Evolutionary conservation across 2,797 vertebrate genomes (phyloP).

Genomic region (Aplochiton taeniatus): DNA sequence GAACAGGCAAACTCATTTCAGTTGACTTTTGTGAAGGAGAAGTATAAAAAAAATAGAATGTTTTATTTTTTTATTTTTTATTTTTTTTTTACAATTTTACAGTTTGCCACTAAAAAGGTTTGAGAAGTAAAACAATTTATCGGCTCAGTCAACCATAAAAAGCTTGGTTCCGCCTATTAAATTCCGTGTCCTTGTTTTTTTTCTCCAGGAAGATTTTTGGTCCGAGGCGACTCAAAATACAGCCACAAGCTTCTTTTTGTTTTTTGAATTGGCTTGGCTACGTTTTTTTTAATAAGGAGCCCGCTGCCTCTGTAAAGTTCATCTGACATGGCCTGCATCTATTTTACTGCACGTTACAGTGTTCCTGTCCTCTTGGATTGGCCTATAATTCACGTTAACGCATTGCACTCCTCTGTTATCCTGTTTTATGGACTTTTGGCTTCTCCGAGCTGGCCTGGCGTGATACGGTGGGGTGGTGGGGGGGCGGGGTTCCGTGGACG

Average conservation of each 20-base stretch:
- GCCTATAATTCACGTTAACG: too few relatives aligned
- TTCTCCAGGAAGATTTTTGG: conserved; percentile 2
- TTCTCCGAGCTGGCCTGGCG: too few relatives aligned
- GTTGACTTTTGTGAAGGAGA: conserved; percentile 28
- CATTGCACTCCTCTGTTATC: too few relatives aligned
- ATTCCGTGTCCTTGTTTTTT: conserved; percentile 29
- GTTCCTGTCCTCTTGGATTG: too few relatives aligned
- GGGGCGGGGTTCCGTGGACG: too few relatives aligned
- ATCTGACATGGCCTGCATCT: too few relatives aligned
- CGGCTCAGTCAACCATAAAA: conserved; percentile 29
- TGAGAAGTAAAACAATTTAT: conserved; percentile 36
- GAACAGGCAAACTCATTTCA: conserved; percentile 13
- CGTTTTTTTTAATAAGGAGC: too few relatives aligned
- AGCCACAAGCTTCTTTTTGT: conserved; percentile 46
- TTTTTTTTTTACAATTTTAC: too few relatives aligned
- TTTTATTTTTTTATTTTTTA: conserved; percentile 9
- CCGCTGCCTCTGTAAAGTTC: too few relatives aligned
- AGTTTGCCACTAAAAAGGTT: conserved; percentile 8
- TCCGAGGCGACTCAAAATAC: conserved; percentile 3
- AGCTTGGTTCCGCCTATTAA: conserved; percentile 28
- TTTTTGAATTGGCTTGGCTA: neutral
- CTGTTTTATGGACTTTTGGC: too few relatives aligned
- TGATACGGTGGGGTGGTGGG: too few relatives aligned
- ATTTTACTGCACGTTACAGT: too few relatives aligned
- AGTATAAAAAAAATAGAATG: conserved; percentile 4